phyloP scores from a whole-genome alignment of 2,888 invertebrate species.

The Anarsia innoxiella region DNA sequence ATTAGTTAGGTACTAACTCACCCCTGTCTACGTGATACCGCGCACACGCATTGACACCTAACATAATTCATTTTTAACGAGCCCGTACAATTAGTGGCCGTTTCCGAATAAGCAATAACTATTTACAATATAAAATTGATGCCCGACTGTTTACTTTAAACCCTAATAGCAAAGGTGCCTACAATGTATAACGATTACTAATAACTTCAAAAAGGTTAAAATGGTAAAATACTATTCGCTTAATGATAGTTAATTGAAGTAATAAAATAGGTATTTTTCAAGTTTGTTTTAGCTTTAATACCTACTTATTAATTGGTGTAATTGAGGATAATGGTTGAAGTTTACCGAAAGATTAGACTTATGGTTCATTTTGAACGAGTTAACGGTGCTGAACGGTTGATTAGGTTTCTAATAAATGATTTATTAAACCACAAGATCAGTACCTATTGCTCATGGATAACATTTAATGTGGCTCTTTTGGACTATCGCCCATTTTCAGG shows the following conservation, averaged over 20 bases:
- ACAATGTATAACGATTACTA: constrained; percentile 24
- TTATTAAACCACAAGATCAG: too few species aligned
- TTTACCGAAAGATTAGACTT: too few species aligned
- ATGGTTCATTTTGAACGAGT: too few species aligned
- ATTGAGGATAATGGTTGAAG: too few species aligned
- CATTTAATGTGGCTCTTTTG: too few species aligned
- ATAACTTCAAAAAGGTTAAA: constrained; percentile 22
- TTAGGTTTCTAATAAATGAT: too few species aligned
- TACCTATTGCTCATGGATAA: too few species aligned
- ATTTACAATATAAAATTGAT: constrained; percentile 42
- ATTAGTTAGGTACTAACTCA: too few species aligned
- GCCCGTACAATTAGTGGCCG: constrained; percentile 33
- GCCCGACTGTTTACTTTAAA: constrained; percentile 15
- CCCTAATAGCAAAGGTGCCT: constrained; percentile 18
- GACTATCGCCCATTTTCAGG: too few species aligned
- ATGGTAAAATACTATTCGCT: constrained; percentile 7
- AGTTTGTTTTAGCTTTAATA: constrained; percentile 4
- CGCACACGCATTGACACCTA: constrained; percentile 38
- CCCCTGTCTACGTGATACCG: too few species aligned
- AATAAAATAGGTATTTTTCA: constrained; percentile 4
- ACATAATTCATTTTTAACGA: constrained; percentile 39
- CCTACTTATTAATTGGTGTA: background rate
- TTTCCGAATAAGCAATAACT: constrained; percentile 30
- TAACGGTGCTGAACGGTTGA: too few species aligned
- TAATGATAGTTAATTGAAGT: constrained; percentile 10